A percentile compares a stretch with the other conserved stretches of the same genome.
Conservation (phyloP, 1,140 invertebrate species). For the Drosophila nasuta region DNA sequence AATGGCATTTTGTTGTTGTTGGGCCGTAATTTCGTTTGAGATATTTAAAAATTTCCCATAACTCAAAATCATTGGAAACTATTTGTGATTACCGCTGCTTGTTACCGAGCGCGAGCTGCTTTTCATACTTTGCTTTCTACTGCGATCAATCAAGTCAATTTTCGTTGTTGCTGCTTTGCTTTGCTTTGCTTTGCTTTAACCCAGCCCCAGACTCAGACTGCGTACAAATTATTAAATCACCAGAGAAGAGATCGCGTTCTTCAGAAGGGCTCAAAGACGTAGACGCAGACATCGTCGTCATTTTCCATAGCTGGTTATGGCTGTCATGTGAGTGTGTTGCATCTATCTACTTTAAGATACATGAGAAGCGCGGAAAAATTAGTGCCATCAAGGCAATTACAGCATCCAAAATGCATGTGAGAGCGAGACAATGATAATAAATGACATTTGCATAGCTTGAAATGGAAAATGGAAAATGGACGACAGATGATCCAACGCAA, state of each 20-base stretch:
- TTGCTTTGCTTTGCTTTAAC: neutral
- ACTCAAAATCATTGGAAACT: conserved; percentile 80
- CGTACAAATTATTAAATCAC: conserved; percentile 49
- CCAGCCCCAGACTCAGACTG: conserved; percentile 45
- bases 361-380: conserved; percentile 45
- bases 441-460: conserved; percentile 34
- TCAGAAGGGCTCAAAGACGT: conserved; percentile 17
- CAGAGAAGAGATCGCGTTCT: neutral
- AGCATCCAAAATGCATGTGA: conserved; percentile 31
- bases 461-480: neutral
- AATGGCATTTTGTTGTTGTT: conserved; percentile 57
- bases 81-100: conserved; percentile 78
- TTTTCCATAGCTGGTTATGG: conserved; percentile 65
- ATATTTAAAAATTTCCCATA: conserved; percentile 76
- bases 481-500: neutral
- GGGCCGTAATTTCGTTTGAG: conserved; percentile 63
- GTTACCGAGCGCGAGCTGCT: conserved; percentile 51
- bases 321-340: conserved; percentile 39
- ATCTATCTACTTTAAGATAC: conserved; percentile 11
- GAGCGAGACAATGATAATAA: conserved; percentile 21
- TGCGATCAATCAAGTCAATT: conserved; percentile 78
- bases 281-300: conserved; percentile 22
- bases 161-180: conserved; percentile 35
- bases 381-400: conserved; percentile 41
- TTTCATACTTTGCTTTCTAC: conserved; percentile 73